Evolutionary conservation across 2,797 vertebrate genomes (phyloP), one percentile per base, ranked within the genome.

Genomic region (Rhinella marina): DNA sequence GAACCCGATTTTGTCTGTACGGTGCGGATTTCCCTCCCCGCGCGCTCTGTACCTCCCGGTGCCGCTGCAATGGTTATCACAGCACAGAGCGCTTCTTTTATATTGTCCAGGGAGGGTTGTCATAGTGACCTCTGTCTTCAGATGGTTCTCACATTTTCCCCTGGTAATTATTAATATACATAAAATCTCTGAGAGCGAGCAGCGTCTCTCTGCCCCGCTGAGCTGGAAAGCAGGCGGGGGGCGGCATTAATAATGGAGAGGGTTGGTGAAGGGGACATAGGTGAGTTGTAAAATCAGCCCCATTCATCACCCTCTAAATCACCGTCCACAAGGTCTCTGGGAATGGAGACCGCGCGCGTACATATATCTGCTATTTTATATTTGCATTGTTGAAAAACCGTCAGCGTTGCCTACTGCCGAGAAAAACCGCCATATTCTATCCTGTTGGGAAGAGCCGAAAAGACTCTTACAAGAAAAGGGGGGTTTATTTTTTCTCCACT

Each of bases 91-190:
- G n/a, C 93, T 86, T 94, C 91, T 96, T n/a, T n/a, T 75, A 84
- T 96, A 96, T 19, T 95, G 96, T 19, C 95, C 2, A 95, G 95
- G 14, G 96, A 91, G 87, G 91, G 78, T 94, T 93, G 72, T 93
- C 89, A 52, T 96, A 96, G 23, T 61, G 93, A 85, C 93, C 62
- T 75, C 94, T 94, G 57, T 94, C 91, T 82, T 95, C 88, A 87
- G 54, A 95, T 41, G 48, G 59, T 56, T 78, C 57, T 70, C 25
- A 29, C 27, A 29, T 57, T 72, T 66, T 50, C 77, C 68, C 80
- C 59, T 88, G 88, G 87, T 82, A 88, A 88, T 88, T 86, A 88
- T 88, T 88, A 88, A 88, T 88, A 73, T 41, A 82, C 59, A 86
- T 57, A 68, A 76, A 77, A 76, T 29, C 27, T 14, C 64, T n/a